phyloP scores from a whole-genome alignment of 2,113 vertebrate species.

The Hypocryptadius cinnamomeus region DNA sequence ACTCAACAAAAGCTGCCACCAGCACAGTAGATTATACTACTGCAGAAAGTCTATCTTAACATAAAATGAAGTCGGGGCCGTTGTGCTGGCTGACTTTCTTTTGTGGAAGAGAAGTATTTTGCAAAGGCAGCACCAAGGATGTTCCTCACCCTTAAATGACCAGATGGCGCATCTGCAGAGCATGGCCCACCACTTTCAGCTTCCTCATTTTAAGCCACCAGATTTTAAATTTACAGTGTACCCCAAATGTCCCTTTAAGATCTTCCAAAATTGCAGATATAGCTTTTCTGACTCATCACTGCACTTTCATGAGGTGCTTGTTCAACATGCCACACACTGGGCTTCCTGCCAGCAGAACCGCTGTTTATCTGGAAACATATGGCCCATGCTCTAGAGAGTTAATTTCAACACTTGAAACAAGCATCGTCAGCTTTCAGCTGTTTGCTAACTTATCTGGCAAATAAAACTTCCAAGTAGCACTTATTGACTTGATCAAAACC shows the following conservation, averaged over 20 bases:
- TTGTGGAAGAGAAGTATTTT: neutral
- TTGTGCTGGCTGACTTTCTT: neutral
- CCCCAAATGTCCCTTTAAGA: neutral
- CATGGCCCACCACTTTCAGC: neutral
- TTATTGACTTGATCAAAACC: neutral
- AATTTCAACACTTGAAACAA: neutral
- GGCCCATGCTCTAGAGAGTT: neutral
- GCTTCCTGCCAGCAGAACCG: neutral
- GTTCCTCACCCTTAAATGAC: neutral
- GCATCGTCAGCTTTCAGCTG: neutral
- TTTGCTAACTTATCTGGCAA: conserved; percentile 44
- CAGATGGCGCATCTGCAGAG: neutral
- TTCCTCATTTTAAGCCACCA: neutral
- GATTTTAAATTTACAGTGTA: neutral
- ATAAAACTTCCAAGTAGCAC: neutral
- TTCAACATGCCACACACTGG: neutral
- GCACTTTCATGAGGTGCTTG: neutral
- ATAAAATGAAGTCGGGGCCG: neutral
- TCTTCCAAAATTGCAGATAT: neutral
- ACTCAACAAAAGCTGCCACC: neutral
- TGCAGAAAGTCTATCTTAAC: neutral
- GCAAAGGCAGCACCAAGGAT: neutral
- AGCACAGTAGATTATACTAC: neutral
- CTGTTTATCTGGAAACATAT: neutral
- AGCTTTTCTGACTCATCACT: neutral